Conservation (phyloP, 2,113 vertebrate genomes). For the Mirounga angustirostris region DNA sequence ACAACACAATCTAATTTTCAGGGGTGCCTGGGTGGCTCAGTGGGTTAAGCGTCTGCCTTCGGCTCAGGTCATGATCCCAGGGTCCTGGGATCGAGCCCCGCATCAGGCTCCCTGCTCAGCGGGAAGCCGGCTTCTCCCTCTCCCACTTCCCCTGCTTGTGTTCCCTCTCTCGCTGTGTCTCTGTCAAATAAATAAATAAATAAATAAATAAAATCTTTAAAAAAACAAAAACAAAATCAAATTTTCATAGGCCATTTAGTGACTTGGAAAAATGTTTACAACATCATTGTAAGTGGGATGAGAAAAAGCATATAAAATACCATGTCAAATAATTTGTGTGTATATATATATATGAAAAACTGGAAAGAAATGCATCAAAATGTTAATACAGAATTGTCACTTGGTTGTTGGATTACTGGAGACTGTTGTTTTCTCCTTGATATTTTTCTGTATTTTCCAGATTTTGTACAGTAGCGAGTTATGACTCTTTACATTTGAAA, state of each 20-base stretch:
- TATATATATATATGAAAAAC: neutral
- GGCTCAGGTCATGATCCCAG: no score
- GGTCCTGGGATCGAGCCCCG: no score
- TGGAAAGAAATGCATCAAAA: conserved; percentile 38
- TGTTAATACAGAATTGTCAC: neutral
- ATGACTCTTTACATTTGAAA: neutral
- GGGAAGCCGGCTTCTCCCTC: no score
- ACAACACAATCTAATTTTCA: conserved; percentile 29
- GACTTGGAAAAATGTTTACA: conserved; percentile 44
- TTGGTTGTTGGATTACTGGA: neutral
- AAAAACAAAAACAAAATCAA: neutral
- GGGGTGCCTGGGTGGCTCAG: no score
- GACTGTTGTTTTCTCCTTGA: conserved; percentile 16
- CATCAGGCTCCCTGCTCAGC: no score
- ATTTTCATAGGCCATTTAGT: conserved; percentile 28
- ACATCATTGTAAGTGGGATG: neutral
- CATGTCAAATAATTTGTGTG: conserved; percentile 1
- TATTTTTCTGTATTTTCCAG: conserved; percentile 32
- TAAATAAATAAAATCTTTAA: no score
- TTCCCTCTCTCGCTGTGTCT: no score
- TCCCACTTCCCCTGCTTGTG: no score
- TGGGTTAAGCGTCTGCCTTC: no score
- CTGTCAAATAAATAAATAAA: no score
- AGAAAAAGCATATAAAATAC: neutral
- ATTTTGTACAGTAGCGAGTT: conserved; percentile 19